Evolutionary conservation across 2,113 vertebrate genomes (phyloP).

Genomic region (Vimba vimba): DNA sequence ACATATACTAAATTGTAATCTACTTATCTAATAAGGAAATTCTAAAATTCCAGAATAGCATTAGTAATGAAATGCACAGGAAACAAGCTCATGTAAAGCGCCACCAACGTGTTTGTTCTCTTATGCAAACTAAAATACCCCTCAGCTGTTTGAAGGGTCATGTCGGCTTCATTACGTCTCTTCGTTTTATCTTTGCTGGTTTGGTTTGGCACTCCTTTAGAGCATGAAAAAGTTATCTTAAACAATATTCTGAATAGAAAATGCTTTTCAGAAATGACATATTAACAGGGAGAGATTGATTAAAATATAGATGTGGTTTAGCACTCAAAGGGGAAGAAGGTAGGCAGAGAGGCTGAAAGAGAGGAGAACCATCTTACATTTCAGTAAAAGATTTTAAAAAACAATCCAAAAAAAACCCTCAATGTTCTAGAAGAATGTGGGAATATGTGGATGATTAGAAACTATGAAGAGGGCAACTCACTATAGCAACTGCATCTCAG

Average conservation of each 20-base stretch:
- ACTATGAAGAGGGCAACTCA: background rate
- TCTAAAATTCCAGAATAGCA: background rate
- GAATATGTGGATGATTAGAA: background rate
- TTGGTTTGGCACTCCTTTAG: constrained; percentile 3
- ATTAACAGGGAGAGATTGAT: background rate
- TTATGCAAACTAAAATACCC: background rate
- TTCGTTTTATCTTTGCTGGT: constrained; percentile 1
- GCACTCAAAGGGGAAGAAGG: background rate
- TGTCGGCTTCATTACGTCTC: constrained; percentile 13
- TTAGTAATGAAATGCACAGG: background rate
- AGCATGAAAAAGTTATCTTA: background rate
- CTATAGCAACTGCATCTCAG: constrained; percentile 14
- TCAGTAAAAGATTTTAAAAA: background rate
- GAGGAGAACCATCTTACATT: constrained; percentile 11
- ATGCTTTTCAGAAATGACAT: background rate
- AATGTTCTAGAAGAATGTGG: background rate
- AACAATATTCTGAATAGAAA: background rate
- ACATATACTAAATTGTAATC: background rate
- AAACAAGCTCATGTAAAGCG: background rate
- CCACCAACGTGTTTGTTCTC: background rate
- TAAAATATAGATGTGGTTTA: constrained; percentile 13
- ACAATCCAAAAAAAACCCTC: background rate
- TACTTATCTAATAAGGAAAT: background rate
- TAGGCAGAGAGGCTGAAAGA: background rate
- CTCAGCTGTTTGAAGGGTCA: constrained; percentile 3